Base-by-base conservation (phyloP, 2,113 vertebrate genomes). In the Chaetodon trifascialis region DNA sequence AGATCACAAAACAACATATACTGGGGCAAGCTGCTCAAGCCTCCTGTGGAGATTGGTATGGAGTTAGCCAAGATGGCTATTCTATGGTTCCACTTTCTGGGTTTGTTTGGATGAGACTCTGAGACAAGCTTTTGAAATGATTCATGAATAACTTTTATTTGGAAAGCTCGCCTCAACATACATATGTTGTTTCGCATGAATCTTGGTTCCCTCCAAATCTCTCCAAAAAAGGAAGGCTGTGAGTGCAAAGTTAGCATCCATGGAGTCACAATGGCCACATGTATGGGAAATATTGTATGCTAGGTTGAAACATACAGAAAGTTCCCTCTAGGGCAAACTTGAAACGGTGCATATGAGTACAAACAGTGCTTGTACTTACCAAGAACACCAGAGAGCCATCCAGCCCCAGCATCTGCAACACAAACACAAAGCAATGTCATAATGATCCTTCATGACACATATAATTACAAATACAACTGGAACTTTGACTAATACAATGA, bases 321-420 rank as follows among this genome's bases (percentile, higher is more conserved):
- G 36, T 5, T 30, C 12, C 16, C 46, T 42, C 44, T 55, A n/a
- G 40, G 69, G n/a, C 15, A 66, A 15, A 69, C 23, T 51, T 81
- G 0, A 63, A 25, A 64, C 2, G 5, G n/a, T 38, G 49, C 30
- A 30, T 30, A 30, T 30, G 30, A 30, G 38, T 40, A 40, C 5
- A 8, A 40, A 40, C 38, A 17, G 42, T 66, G 11, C 38, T 14
- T 34, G 76, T 56, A 73, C 95, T 84, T 79, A 99, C 98, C 95
- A 99, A 89, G 92, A 99, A 99, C 77, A 99, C 98, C 40, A 99
- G 88, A 56, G 98, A 99, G 74, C 98, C 98, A 84, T 99, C 98
- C 76, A 99, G 96, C 36, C 98, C 98, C 68, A 99, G 96, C 98
- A 99, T 99, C 98, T 99, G 90, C 47, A 73, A 94, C 77, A 76